Percentiles rank a stretch among this genome's conserved stretches.
Evolutionary conservation across 2,888 invertebrate genomes (phyloP).

Genomic region (Odontothrips loti): DNA sequence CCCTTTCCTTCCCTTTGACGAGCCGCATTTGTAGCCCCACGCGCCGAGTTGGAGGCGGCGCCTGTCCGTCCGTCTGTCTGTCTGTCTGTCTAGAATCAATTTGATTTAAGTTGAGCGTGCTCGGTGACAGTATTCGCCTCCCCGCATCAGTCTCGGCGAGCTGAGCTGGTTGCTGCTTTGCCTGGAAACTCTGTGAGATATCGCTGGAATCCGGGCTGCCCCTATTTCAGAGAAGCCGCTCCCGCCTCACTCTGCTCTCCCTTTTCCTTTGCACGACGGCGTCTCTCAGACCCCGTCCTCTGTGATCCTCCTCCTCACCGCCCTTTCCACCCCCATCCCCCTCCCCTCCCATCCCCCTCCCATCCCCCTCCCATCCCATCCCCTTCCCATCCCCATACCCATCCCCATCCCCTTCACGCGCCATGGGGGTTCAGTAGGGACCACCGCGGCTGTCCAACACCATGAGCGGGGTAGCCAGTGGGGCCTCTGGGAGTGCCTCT

Average conservation of each 20-base stretch:
- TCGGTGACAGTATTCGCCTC: neutral
- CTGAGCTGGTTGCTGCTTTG: no score
- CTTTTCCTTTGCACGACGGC: neutral
- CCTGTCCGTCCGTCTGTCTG: neutral
- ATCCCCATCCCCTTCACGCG: no score
- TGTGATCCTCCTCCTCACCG: neutral
- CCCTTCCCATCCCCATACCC: no score
- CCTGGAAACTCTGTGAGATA: neutral
- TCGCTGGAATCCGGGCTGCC: neutral
- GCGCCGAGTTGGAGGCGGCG: no score
- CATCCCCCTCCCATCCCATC: no score
- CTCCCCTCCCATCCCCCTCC: neutral
- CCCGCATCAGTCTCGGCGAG: neutral
- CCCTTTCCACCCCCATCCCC: neutral
- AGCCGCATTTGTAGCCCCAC: neutral
- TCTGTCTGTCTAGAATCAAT: neutral
- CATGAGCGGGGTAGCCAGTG: neutral
- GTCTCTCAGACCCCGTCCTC: neutral
- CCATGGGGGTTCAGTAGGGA: neutral
- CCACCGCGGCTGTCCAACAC: neutral
- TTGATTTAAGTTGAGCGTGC: slow-evolving; percentile 14
- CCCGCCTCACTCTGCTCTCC: neutral
- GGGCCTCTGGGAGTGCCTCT: no score
- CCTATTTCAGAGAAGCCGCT: neutral
- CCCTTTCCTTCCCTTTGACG: no score